These are phyloP conservation scores for Phortica okadai DNA, from an alignment of 2,888 invertebrate genomes.

Conservation along the genomic window DNA sequence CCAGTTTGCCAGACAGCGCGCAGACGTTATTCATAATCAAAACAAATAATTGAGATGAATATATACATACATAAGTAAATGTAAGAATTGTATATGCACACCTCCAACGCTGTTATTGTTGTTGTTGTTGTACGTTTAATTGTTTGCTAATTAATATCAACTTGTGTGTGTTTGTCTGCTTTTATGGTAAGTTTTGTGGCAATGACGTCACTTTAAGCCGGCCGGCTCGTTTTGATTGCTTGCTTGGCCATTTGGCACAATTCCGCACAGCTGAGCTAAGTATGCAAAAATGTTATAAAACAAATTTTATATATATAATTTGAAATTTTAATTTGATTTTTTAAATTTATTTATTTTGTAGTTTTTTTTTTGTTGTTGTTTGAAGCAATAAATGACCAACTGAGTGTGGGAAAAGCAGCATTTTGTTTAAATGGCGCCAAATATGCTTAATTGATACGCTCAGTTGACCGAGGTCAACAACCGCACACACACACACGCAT, in stretches of 20 bases:
- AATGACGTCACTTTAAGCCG: conserved; percentile 26
- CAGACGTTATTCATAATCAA: conserved; percentile 50
- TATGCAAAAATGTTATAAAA: conserved; percentile 1
- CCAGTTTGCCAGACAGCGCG: conserved; percentile 61
- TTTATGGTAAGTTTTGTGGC: not conserved
- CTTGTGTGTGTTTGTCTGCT: not conserved
- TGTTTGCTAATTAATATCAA: conserved; percentile 27
- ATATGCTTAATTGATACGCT: conserved; percentile 28
- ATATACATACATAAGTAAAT: conserved; percentile 7
- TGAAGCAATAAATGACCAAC: not conserved
- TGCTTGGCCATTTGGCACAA: not conserved
- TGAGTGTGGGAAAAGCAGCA: conserved; percentile 18
- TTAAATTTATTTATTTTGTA: conserved; percentile 1
- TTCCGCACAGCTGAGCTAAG: not conserved
- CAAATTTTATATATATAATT: not conserved
- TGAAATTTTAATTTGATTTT: conserved; percentile 27
- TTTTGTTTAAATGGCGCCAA: conserved; percentile 25
- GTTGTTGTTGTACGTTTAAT: conserved; percentile 24
- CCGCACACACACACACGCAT: not conserved
- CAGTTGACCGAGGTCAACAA: conserved; percentile 6
- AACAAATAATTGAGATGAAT: conserved; percentile 29
- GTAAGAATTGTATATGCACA: not conserved
- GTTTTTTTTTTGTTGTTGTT: not conserved
- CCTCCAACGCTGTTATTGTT: not conserved
- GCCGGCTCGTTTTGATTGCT: not conserved